These are phyloP conservation scores for Otolemur garnettii DNA, from an alignment of 2,113 vertebrate species.

Conservation along the genomic window DNA sequence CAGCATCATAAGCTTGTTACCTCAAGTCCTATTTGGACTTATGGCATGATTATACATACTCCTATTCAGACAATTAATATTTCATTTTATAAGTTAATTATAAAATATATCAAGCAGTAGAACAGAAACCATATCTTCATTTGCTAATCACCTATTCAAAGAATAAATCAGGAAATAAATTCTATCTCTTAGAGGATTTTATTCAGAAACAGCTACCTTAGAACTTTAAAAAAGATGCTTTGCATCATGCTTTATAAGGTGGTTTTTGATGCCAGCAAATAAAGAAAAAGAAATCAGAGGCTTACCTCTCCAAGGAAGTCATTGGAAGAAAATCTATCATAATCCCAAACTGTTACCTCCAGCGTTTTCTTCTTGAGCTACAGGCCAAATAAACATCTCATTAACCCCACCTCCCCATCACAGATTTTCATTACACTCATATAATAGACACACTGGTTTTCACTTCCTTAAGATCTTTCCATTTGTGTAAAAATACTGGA, in stretches of 20 bases:
- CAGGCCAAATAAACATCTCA: conserved; percentile 82
- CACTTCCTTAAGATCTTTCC: conserved; percentile 28
- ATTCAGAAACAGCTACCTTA: not conserved
- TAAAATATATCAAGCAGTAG: not conserved
- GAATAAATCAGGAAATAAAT: not conserved
- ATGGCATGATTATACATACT: not conserved
- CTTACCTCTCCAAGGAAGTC: conserved; percentile 99
- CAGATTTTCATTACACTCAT: conserved; percentile 62
- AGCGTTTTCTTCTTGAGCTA: conserved; percentile 99
- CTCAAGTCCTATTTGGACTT: conserved; percentile 10
- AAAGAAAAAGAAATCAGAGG: conserved; percentile 51
- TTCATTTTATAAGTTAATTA: not conserved
- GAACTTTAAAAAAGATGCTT: not conserved
- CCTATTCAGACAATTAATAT: not conserved
- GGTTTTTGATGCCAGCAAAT: not conserved
- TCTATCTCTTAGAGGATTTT: not conserved
- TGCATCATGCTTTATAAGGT: not conserved
- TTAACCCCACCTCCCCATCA: conserved; percentile 65
- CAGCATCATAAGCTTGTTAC: not conserved
- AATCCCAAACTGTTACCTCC: conserved; percentile 99
- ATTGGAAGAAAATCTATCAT: conserved; percentile 98
- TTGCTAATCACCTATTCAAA: not conserved
- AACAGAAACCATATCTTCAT: not conserved
- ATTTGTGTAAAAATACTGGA: conserved; percentile 62
- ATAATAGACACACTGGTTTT: conserved; percentile 23